Evolutionary conservation across 1,140 invertebrate species (phyloP).

Genomic region (Drosophila pseudoananassae): DNA sequence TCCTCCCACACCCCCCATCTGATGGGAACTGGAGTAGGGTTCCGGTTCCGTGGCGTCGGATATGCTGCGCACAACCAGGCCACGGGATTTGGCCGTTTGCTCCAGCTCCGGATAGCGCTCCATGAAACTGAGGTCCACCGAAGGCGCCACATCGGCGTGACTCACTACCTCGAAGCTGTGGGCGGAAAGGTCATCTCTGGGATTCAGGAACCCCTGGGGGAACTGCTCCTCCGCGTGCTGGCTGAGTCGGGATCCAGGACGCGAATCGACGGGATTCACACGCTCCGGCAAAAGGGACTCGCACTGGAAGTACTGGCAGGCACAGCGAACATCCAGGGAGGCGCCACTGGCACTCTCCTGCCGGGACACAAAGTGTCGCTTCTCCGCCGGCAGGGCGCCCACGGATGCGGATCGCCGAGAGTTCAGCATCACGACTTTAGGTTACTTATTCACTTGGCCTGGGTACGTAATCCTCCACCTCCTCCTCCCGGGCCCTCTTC

Average conservation of each 20-base stretch:
- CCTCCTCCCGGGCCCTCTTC: slow-evolving; percentile 7
- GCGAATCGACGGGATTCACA: slow-evolving; percentile 87
- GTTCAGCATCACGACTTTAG: slow-evolving; percentile 53
- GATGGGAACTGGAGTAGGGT: slow-evolving; percentile 20
- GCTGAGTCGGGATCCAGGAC: slow-evolving; percentile 85
- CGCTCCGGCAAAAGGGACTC: slow-evolving; percentile 91
- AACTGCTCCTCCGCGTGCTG: slow-evolving; percentile 72
- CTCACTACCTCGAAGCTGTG: slow-evolving; percentile 71
- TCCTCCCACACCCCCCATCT: slow-evolving; percentile 10
- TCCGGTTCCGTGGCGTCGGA: slow-evolving; percentile 75
- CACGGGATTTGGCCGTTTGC: slow-evolving; percentile 68
- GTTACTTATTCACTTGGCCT: slow-evolving; percentile 69
- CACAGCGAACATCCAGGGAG: slow-evolving; percentile 91
- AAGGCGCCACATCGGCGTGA: slow-evolving; percentile 68
- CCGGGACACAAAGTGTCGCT: slow-evolving; percentile 85
- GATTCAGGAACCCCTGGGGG: slow-evolving; percentile 33
- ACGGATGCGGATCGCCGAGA: slow-evolving; percentile 86
- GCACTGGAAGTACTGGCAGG: slow-evolving; percentile 92
- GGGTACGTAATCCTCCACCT: slow-evolving; percentile 39
- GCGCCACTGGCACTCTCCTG: slow-evolving; percentile 88
- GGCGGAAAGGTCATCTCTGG: slow-evolving; percentile 57
- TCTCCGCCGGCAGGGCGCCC: slow-evolving; percentile 86
- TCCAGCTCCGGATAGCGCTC: slow-evolving; percentile 80
- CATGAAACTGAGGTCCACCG: slow-evolving; percentile 73
- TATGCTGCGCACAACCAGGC: slow-evolving; percentile 75